Conservation (phyloP, 2,888 invertebrate genomes). For the Nasonovia ribisnigri region DNA sequence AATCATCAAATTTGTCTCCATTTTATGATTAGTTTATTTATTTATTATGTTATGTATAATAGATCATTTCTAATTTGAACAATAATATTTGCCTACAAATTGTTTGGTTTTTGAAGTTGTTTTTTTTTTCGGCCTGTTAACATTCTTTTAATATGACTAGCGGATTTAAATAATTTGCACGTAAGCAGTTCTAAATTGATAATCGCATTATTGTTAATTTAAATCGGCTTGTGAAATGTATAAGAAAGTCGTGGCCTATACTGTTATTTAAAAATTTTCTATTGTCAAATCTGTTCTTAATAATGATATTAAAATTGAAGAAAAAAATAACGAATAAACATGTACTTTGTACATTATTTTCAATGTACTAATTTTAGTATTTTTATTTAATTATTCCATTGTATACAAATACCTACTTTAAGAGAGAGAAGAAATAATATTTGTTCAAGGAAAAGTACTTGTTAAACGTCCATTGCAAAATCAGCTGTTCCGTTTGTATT, state of each 20-base stretch:
- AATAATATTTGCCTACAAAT: neutral
- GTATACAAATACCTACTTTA: neutral
- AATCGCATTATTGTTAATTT: slow-evolving; percentile 41
- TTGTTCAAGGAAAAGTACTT: slow-evolving; percentile 28
- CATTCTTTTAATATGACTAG: neutral
- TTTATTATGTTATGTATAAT: slow-evolving; percentile 37
- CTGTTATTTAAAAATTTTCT: slow-evolving; percentile 45
- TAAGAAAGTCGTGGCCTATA: slow-evolving; percentile 33
- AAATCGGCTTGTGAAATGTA: slow-evolving; percentile 32
- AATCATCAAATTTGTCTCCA: slow-evolving; percentile 44
- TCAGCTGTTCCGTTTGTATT: slow-evolving; percentile 2
- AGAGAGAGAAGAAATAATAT: neutral
- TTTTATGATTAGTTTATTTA: slow-evolving; percentile 49
- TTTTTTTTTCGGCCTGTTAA: neutral
- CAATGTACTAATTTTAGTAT: neutral
- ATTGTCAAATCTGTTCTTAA: slow-evolving; percentile 49
- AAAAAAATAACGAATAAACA: slow-evolving; percentile 41
- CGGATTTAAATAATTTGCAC: slow-evolving; percentile 34
- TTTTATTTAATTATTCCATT: slow-evolving; percentile 24
- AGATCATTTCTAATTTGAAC: slow-evolving; percentile 17
- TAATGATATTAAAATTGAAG: neutral
- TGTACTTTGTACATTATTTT: slow-evolving; percentile 39
- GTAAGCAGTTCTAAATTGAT: neutral
- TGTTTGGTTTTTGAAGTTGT: neutral
- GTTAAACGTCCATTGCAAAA: slow-evolving; percentile 17